phyloP scores from a whole-genome alignment of 2,888 invertebrate genomes.

The Dicycla oo region DNA sequence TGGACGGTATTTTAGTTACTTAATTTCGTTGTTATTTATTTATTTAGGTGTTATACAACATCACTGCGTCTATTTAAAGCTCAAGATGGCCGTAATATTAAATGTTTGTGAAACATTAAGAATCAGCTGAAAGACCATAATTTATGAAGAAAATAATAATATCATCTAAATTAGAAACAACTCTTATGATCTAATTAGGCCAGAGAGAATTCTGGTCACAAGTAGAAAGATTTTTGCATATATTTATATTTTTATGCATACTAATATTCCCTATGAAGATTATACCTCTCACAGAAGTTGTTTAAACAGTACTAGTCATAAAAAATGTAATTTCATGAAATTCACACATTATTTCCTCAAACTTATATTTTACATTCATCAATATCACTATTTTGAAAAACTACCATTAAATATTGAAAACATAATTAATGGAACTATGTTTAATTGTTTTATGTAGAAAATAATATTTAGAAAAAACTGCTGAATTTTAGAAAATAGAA shows the following conservation, averaged over 20 bases:
- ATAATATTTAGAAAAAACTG: slow-evolving; percentile 23
- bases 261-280: slow-evolving; percentile 18
- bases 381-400: slow-evolving; percentile 21
- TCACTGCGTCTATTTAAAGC: slow-evolving; percentile 78
- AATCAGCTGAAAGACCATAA: slow-evolving; percentile 32
- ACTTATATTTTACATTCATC: slow-evolving; percentile 38
- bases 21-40: slow-evolving; percentile 12
- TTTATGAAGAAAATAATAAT: slow-evolving; percentile 28
- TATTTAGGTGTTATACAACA: slow-evolving; percentile 27
- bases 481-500: slow-evolving; percentile 58
- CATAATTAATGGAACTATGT: slow-evolving; percentile 7
- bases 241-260: slow-evolving; percentile 21
- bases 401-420: slow-evolving; percentile 23
- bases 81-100: slow-evolving; percentile 79
- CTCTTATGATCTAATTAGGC: slow-evolving; percentile 26
- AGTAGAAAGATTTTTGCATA: too few species aligned
- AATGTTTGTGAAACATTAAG: slow-evolving; percentile 30
- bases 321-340: slow-evolving; percentile 7
- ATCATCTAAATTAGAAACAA: slow-evolving; percentile 35
- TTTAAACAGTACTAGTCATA: slow-evolving; percentile 17
- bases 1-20: slow-evolving; percentile 55
- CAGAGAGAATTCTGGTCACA: slow-evolving; percentile 23
- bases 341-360: slow-evolving; percentile 13
- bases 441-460: slow-evolving; percentile 9
- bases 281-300: slow-evolving; percentile 3